phyloP scores from a whole-genome alignment of 2,797 vertebrate species.

The Orestias chungarensis region DNA sequence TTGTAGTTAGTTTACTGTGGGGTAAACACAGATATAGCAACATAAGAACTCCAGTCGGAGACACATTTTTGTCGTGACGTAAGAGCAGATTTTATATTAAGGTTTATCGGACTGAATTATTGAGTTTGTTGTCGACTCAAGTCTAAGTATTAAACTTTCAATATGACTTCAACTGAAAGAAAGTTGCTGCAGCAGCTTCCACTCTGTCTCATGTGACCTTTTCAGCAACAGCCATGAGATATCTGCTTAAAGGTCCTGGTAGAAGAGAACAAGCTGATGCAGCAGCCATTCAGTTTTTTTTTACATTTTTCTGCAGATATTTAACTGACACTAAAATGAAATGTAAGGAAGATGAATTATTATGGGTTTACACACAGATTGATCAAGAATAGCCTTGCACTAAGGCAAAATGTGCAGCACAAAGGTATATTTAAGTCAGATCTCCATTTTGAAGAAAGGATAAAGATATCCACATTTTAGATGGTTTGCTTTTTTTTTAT shows the following conservation, averaged over 20 bases:
- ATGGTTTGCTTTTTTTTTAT: too few relatives aligned
- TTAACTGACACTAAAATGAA: not conserved
- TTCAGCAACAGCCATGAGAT: not conserved
- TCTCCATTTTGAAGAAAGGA: not conserved
- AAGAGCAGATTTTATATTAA: not conserved
- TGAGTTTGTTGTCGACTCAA: not conserved
- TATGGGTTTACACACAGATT: not conserved
- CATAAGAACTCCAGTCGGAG: not conserved
- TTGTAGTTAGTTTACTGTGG: not conserved
- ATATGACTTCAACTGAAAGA: not conserved
- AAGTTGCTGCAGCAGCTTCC: too few relatives aligned
- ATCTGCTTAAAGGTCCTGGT: not conserved
- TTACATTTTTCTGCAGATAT: not conserved
- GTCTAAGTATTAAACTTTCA: not conserved
- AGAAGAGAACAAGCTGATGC: not conserved
- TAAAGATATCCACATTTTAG: not conserved
- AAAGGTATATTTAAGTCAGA: not conserved
- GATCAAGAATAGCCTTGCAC: not conserved
- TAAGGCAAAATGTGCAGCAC: not conserved
- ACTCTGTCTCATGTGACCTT: too few relatives aligned
- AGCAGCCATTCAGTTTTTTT: not conserved
- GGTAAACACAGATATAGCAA: not conserved
- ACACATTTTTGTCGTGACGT: not conserved
- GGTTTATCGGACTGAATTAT: too few relatives aligned
- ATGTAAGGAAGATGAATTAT: not conserved